phyloP scores from a whole-genome alignment of 2,888 invertebrate species.

The Melipona beecheii region DNA sequence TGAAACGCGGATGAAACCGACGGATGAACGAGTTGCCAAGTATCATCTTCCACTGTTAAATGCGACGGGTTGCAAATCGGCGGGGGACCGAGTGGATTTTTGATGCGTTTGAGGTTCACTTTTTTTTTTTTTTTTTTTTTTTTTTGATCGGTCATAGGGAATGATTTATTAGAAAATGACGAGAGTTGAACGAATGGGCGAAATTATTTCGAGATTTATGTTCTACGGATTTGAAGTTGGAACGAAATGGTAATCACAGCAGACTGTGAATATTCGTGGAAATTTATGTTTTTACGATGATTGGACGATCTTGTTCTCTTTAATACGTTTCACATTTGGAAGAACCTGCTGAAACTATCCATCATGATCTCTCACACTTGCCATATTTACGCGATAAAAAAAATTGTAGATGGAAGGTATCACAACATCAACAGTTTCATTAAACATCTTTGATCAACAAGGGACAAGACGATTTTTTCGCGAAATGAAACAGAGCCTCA shows the following conservation, averaged over 20 bases:
- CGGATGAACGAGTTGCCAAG: slow-evolving; percentile 33
- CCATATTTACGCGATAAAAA: no score
- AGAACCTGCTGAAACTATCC: no score
- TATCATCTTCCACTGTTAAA: slow-evolving; percentile 52
- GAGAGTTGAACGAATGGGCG: neutral
- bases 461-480: no score
- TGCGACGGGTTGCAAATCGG: slow-evolving; percentile 8
- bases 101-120: neutral
- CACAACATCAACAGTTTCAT: no score
- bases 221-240: neutral
- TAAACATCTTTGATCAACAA: no score
- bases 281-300: neutral
- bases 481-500: no score
- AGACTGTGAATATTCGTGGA: neutral
- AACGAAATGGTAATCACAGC: no score
- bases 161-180: neutral
- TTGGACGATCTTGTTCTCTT: no score
- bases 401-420: no score
- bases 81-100: neutral
- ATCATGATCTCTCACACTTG: no score
- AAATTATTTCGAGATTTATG: neutral
- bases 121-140: neutral
- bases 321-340: no score
- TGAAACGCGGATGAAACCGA: neutral
- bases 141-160: neutral